These are phyloP conservation scores for Melanotus villosus DNA, from an alignment of 2,888 invertebrate species.

Conservation along the genomic window DNA sequence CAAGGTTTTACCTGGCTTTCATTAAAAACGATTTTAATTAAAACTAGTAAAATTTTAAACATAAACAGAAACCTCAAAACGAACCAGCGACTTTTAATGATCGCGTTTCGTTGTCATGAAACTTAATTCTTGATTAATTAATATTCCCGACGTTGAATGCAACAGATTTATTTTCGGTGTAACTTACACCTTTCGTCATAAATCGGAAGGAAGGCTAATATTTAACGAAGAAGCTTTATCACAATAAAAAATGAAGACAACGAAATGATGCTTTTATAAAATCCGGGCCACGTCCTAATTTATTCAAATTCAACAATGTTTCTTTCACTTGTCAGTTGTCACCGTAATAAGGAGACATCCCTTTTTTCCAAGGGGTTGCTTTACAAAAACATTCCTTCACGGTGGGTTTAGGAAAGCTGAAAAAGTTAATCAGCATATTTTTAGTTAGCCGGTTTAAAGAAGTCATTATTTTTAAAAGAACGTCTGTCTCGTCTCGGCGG, in stretches of 20 bases:
- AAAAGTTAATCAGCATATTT: slow-evolving; percentile 18
- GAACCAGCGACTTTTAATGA: too few relatives aligned
- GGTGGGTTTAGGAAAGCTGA: not conserved
- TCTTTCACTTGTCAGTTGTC: slow-evolving; percentile 12
- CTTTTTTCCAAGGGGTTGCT: slow-evolving; percentile 10
- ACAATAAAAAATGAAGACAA: not conserved
- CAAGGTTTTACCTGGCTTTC: too few relatives aligned
- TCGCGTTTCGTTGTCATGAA: too few relatives aligned
- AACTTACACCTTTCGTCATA: slow-evolving; percentile 32
- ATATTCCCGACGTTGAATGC: slow-evolving; percentile 24
- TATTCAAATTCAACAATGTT: slow-evolving; percentile 12
- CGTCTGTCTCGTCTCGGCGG: not conserved
- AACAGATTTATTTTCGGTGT: slow-evolving; percentile 26
- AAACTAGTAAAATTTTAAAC: too few relatives aligned
- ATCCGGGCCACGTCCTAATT: slow-evolving; percentile 6
- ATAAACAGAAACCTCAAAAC: too few relatives aligned
- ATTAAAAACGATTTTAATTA: too few relatives aligned
- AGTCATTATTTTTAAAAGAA: slow-evolving; percentile 4
- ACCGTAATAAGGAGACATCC: slow-evolving; percentile 15
- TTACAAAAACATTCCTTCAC: slow-evolving; percentile 2
- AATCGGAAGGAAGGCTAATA: slow-evolving; percentile 22
- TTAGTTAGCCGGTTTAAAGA: not conserved
- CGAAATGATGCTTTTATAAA: not conserved
- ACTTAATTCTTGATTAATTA: slow-evolving; percentile 32
- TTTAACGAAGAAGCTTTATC: slow-evolving; percentile 6